Conservation (phyloP, 2,888 invertebrate genomes). For the Agonum fuliginosum region DNA sequence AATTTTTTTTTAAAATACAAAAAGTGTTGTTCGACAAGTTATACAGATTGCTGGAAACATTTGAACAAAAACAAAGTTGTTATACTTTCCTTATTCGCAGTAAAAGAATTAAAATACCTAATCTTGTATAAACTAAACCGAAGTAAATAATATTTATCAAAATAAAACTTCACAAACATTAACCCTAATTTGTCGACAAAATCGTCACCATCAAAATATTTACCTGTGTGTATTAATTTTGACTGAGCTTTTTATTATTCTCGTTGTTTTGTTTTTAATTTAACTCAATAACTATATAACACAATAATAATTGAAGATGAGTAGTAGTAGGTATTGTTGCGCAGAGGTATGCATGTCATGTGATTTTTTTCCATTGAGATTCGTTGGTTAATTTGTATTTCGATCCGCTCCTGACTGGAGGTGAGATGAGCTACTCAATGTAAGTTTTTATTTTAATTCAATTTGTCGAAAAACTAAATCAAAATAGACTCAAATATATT, state of each 20-base stretch:
- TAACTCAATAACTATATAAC: not conserved
- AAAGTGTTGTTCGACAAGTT: too few species aligned
- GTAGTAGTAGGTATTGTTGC: too few species aligned
- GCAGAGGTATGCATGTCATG: not conserved
- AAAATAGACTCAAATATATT: too few species aligned
- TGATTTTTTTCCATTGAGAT: not conserved
- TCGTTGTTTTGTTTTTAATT: not conserved
- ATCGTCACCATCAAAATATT: not conserved
- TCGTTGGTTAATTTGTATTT: not conserved
- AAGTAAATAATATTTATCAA: not conserved
- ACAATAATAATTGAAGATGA: not conserved
- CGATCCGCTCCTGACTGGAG: not conserved
- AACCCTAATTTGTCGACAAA: not conserved
- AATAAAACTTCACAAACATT: not conserved
- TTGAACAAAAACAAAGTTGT: too few species aligned
- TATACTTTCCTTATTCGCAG: not conserved
- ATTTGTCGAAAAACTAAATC: not conserved
- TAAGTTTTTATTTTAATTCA: not conserved
- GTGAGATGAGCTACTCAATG: not conserved
- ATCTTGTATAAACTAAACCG: too few species aligned
- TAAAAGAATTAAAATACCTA: too few species aligned
- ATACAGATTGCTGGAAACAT: too few species aligned
- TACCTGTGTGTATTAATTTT: slow-evolving; percentile 1
- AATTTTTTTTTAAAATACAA: too few species aligned
- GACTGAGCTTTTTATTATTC: not conserved